phyloP scores from a whole-genome alignment of 2,888 invertebrate species.

The Baccha elongata region DNA sequence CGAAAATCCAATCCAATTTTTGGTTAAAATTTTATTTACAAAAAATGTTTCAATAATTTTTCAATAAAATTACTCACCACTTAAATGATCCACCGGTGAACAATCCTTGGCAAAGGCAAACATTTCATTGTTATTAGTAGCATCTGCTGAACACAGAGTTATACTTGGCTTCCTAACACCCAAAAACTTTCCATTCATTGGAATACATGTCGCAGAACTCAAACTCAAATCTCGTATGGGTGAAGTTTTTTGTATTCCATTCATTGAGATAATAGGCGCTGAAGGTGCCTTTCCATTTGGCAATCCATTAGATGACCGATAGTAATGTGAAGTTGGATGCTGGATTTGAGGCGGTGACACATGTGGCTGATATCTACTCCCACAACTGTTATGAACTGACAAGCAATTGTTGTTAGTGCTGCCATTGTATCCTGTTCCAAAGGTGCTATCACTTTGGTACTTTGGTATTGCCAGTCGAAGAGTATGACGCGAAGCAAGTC shows the following conservation, averaged over 20 bases:
- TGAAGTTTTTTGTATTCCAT: constrained; percentile 53
- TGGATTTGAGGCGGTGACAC: constrained; percentile 56
- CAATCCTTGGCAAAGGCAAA: constrained; percentile 80
- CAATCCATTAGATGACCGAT: constrained; percentile 50
- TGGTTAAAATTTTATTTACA: no score
- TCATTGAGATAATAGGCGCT: constrained; percentile 60
- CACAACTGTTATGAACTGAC: constrained; percentile 28
- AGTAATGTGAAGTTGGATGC: constrained; percentile 33
- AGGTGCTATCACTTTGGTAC: constrained; percentile 78
- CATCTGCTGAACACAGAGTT: constrained; percentile 80
- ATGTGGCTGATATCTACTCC: constrained; percentile 58
- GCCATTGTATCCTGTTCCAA: constrained; percentile 57
- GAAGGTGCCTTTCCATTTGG: constrained; percentile 55
- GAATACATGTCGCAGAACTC: constrained; percentile 32
- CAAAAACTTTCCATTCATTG: constrained; percentile 76
- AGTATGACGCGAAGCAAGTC: constrained; percentile 81
- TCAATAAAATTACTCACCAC: constrained; percentile 75
- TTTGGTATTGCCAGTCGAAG: constrained; percentile 81
- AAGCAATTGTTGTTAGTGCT: constrained; percentile 41
- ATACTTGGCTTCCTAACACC: constrained; percentile 79
- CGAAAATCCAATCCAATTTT: no score
- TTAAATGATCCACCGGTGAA: constrained; percentile 78
- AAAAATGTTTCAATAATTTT: not conserved
- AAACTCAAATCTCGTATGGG: constrained; percentile 43
- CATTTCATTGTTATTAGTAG: constrained; percentile 80